A percentile compares a stretch with the other conserved stretches of the same genome.
phyloP scores from a whole-genome alignment of 2,797 vertebrate species.

The Bufotes viridis region DNA sequence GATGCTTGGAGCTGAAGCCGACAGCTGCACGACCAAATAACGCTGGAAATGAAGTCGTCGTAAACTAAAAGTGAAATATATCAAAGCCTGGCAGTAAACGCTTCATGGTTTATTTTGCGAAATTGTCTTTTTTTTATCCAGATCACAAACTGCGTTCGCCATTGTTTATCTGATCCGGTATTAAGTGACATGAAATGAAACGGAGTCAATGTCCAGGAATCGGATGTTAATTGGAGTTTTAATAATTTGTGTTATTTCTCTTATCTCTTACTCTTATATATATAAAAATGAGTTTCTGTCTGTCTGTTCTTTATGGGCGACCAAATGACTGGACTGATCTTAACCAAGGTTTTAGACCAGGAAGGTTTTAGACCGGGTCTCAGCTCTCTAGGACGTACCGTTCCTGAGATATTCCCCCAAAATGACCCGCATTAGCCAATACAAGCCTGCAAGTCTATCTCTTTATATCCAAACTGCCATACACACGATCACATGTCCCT shows the following conservation, averaged over 20 bases:
- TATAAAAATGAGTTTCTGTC: no score
- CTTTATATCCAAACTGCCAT: no score
- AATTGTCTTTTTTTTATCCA: constrained; percentile 31
- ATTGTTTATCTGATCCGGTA: constrained; percentile 18
- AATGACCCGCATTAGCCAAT: no score
- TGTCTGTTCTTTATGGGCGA: no score
- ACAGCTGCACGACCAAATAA: constrained; percentile 31
- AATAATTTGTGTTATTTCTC: neutral
- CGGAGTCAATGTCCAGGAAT: neutral
- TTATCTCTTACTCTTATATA: no score
- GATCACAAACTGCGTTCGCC: neutral
- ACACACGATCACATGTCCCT: no score
- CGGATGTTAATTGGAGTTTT: constrained; percentile 4
- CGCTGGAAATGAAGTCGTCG: constrained; percentile 24
- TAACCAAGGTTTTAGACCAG: no score
- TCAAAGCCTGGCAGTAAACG: constrained; percentile 4
- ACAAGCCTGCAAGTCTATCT: no score
- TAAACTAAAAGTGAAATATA: constrained; percentile 15
- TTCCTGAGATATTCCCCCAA: no score
- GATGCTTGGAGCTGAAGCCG: neutral
- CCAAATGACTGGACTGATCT: no score
- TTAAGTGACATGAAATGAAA: constrained; percentile 21
- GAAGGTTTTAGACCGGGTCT: no score
- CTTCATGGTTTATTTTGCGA: constrained; percentile 25
- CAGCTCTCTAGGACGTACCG: no score